These are phyloP conservation scores for Enteromius trimaculatus DNA, from an alignment of 2,797 vertebrate species.

Conservation along the genomic window DNA sequence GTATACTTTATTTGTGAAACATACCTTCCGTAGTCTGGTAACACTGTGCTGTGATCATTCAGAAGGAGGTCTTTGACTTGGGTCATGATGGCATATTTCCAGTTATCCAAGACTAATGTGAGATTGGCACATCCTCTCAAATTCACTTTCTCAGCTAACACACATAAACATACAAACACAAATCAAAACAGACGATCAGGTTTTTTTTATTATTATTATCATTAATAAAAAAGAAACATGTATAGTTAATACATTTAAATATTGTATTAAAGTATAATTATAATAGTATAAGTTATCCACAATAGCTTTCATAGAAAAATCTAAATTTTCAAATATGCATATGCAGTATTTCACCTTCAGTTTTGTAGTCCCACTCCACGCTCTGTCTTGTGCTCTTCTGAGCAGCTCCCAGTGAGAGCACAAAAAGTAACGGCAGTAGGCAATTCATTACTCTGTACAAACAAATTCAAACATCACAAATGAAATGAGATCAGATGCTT, in stretches of 20 bases:
- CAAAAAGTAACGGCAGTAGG: constrained; percentile 63
- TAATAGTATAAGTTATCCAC: neutral
- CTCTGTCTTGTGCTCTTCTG: constrained; percentile 63
- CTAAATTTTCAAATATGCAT: neutral
- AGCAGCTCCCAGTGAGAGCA: constrained; percentile 66
- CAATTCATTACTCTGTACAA: constrained; percentile 65
- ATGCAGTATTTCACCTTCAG: constrained; percentile 70
- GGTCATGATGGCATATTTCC: constrained; percentile 88
- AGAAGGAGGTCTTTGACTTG: constrained; percentile 87
- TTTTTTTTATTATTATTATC: neutral
- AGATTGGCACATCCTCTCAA: constrained; percentile 83
- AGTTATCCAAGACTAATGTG: constrained; percentile 87
- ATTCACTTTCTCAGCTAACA: constrained; percentile 69
- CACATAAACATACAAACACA: neutral
- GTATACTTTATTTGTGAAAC: constrained; percentile 8
- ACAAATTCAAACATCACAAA: constrained; percentile 1
- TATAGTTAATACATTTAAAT: neutral
- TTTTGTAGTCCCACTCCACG: constrained; percentile 67
- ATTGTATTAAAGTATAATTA: constrained; percentile 2
- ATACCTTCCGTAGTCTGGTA: constrained; percentile 87
- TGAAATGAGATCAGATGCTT: neutral
- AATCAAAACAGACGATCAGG: neutral
- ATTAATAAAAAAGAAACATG: neutral
- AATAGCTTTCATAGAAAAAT: neutral
- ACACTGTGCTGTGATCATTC: constrained; percentile 83